Evolutionary conservation across 2,797 vertebrate species (phyloP).

Genomic region (Microhierax caerulescens): DNA sequence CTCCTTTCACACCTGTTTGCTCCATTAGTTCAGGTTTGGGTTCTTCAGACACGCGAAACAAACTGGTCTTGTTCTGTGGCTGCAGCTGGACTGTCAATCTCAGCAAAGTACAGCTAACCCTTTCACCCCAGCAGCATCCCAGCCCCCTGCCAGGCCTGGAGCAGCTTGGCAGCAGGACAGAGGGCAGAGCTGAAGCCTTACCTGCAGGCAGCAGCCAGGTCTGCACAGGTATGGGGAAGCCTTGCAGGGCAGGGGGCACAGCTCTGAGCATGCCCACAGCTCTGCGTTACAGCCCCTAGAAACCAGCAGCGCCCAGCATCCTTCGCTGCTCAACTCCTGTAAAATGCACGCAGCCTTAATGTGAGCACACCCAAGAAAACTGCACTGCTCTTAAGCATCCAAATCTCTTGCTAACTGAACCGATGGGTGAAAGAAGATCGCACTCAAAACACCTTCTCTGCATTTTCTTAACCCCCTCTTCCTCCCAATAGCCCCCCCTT

Average conservation of each 20-base stretch:
- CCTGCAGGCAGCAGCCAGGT: background rate
- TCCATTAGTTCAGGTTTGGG: slow-evolving; percentile 42
- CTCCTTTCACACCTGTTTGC: slow-evolving; percentile 33
- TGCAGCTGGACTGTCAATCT: slow-evolving; percentile 38
- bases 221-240: background rate
- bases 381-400: background rate
- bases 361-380: background rate
- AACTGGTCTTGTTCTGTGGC: slow-evolving; percentile 33
- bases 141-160: background rate
- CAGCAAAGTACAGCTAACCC: background rate
- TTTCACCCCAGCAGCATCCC: background rate
- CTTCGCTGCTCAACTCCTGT: background rate
- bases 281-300: background rate
- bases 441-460: background rate
- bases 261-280: accelerated
- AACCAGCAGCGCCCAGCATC: accelerated
- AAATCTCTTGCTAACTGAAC: background rate
- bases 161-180: background rate
- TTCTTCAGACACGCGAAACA: background rate
- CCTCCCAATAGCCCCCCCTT: background rate
- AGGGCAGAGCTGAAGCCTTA: background rate
- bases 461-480: background rate
- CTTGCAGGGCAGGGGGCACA: background rate
- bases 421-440: background rate
- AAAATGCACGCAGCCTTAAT: background rate